phyloP scores from a whole-genome alignment of 2,797 vertebrate species.

The Gymnothorax javanicus region DNA sequence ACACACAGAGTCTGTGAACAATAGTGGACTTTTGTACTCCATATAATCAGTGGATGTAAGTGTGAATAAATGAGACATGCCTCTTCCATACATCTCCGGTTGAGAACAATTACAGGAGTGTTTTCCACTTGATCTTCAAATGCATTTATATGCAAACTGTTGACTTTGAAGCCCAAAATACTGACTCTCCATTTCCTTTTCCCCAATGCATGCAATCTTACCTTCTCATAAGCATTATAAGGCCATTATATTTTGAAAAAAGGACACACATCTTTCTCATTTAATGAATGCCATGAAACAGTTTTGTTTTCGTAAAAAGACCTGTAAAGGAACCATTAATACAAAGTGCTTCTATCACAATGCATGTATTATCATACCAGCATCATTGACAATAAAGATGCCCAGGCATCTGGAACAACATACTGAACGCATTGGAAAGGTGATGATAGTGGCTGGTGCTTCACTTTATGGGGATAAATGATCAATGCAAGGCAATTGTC shows the following conservation, averaged over 20 bases:
- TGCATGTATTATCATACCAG: neutral
- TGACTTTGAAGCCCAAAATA: neutral
- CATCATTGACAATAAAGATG: neutral
- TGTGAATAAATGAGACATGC: neutral
- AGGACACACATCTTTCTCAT: neutral
- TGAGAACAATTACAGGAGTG: neutral
- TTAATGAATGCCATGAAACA: neutral
- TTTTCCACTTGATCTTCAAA: neutral
- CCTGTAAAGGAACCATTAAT: neutral
- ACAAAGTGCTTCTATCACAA: neutral
- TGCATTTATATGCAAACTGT: neutral
- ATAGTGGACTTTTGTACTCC: neutral
- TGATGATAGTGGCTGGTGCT: neutral
- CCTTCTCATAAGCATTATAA: neutral
- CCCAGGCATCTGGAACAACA: neutral
- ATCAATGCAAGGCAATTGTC: neutral
- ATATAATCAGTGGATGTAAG: neutral
- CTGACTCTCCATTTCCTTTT: neutral
- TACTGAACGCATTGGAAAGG: neutral
- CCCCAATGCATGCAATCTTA: neutral
- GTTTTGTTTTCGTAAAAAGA: neutral
- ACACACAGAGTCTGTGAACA: neutral
- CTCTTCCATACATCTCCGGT: neutral
- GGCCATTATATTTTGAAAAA: neutral
- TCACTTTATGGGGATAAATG: neutral